Base-by-base conservation (phyloP, 2,797 vertebrate genomes). In the Champsocephalus esox region DNA sequence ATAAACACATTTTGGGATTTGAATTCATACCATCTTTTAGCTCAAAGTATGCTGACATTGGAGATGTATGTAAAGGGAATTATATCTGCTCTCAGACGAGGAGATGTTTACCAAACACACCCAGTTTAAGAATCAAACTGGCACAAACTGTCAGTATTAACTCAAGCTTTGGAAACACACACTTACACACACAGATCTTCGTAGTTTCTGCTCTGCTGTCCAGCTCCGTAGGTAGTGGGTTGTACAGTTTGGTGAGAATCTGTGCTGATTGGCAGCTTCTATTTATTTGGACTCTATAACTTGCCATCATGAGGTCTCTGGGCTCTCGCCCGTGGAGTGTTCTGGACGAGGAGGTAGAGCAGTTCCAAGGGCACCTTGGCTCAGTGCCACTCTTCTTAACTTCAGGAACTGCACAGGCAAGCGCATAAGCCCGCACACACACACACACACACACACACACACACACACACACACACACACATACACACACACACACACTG, bases 221-320 rank as follows among this genome's bases (percentile, higher is more conserved):
- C 71, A 78, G 60, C 71, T 70, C 66, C 73, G 70, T 59, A 64
- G 66, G 68, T 74, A 66, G 74, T 48, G 46, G 57, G 63, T 57
- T 16, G 66, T 59, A 67, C 65, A 81, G 63, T 68, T 73, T 69
- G 75, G 50, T 56, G 79, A 75, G 75, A 84, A 70, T 70, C 52
- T 66, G 65, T 51, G 66, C 45, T 93, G 92, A 93, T 80, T 92
- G 92, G 91, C 91, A 91, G 87, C 64, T 85, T 83, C 77, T 82
- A 80, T 88, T 86, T 85, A 87, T 89, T 87, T 84, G 76, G 62
- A 76, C 44, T 64, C 61, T 77, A 51, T 63, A 80, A 55, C 77
- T 79, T 54, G 68, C 74, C 67, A 69, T 80, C 49, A 76, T 52
- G 70, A 75, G 73, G 88, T 79, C 73, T 88, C 70, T 70, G 84